Evolutionary conservation across 2,797 vertebrate genomes (phyloP).

Genomic region (Karalla daura): DNA sequence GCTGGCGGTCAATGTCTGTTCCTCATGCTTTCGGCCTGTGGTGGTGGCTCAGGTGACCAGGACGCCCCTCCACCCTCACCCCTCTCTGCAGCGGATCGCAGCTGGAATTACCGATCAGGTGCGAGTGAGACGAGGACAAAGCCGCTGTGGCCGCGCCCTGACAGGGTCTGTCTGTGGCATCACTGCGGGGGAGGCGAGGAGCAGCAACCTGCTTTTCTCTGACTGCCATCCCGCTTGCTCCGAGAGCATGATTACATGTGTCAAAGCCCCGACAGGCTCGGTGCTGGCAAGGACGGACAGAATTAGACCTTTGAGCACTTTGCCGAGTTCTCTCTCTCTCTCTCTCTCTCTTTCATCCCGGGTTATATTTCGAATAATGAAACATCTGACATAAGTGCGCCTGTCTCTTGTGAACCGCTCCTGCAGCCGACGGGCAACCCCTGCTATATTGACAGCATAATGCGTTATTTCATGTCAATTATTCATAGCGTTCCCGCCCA

Average conservation of each 20-base stretch:
- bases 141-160: conserved; percentile 50
- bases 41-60: conserved; percentile 66
- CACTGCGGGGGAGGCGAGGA: conserved; percentile 60
- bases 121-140: conserved; percentile 69
- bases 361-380: conserved; percentile 37
- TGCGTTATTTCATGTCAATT: conserved; percentile 12
- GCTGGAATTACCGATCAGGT: conserved; percentile 81
- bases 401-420: conserved; percentile 3
- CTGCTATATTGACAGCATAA: neutral
- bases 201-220: conserved; percentile 60
- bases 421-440: neutral
- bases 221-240: conserved; percentile 64
- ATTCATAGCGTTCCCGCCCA: conserved; percentile 25
- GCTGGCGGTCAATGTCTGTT: conserved; percentile 13
- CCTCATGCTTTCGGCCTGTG: conserved; percentile 30
- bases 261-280: conserved; percentile 36
- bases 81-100: conserved; percentile 38
- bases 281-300: conserved; percentile 44
- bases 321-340: conserved; percentile 29
- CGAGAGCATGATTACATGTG: conserved; percentile 63
- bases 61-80: no score
- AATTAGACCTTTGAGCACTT: conserved; percentile 48
- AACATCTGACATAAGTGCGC: conserved; percentile 11
- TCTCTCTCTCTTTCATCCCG: no score
- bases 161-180: conserved; percentile 62